A percentile compares a stretch with the other conserved stretches of the same genome.
Evolutionary conservation across 1,140 invertebrate species (phyloP).

Genomic region (Agrilus planipennis): DNA sequence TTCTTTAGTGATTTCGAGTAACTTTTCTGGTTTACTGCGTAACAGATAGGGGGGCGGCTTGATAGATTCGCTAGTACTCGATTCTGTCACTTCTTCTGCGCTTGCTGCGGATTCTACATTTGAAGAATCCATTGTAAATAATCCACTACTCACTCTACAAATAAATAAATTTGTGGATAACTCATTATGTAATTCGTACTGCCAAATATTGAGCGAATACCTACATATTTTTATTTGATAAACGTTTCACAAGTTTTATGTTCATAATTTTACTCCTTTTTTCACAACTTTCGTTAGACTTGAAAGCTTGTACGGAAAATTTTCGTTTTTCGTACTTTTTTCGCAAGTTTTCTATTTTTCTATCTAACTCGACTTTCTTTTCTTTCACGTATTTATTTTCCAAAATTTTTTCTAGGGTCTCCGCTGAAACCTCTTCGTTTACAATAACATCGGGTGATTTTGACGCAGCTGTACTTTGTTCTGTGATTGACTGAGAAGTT

Average conservation of each 20-base stretch:
- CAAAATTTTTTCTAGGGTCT: slow-evolving; percentile 67
- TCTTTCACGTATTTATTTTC: slow-evolving; percentile 72
- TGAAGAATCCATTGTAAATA: slow-evolving; percentile 31
- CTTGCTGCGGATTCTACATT: slow-evolving; percentile 28
- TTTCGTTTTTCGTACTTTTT: slow-evolving; percentile 82
- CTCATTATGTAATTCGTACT: neutral
- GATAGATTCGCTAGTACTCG: slow-evolving; percentile 32
- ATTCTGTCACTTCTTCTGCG: slow-evolving; percentile 28
- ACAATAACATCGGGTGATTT: slow-evolving; percentile 21
- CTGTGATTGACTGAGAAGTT: neutral
- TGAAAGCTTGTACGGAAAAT: slow-evolving; percentile 44
- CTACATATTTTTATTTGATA: slow-evolving; percentile 70
- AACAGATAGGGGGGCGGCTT: slow-evolving; percentile 38
- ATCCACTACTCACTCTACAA: slow-evolving; percentile 12
- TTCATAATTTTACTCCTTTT: slow-evolving; percentile 58
- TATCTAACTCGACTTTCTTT: slow-evolving; percentile 70
- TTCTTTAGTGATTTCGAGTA: slow-evolving; percentile 53
- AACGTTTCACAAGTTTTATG: slow-evolving; percentile 61
- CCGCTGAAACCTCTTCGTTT: slow-evolving; percentile 53
- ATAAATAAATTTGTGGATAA: neutral
- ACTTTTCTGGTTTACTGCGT: slow-evolving; percentile 54
- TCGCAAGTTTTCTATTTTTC: slow-evolving; percentile 70
- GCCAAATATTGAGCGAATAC: slow-evolving; percentile 12
- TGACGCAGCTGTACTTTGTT: slow-evolving; percentile 2
- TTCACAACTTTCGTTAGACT: slow-evolving; percentile 46